Percentiles rank a stretch among this genome's conserved stretches.
Evolutionary conservation across 2,797 vertebrate genomes (phyloP).

Genomic region (Pristis pectinata): DNA sequence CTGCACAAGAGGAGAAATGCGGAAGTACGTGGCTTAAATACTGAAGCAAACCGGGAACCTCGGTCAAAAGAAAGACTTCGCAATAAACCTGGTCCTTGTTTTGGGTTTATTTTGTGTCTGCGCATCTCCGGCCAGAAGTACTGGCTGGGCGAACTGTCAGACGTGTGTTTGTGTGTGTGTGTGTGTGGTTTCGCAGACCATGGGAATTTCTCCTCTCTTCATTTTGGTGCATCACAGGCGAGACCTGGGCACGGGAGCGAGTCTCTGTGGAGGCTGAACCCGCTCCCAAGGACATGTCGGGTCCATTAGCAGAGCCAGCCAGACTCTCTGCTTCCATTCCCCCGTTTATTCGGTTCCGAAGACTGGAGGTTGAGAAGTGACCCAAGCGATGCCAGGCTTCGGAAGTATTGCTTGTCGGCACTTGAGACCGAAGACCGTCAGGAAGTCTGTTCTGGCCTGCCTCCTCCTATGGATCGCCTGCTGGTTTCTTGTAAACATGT

Average conservation of each 20-base stretch:
- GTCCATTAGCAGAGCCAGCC: neutral
- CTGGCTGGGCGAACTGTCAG: neutral
- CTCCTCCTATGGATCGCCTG: slow-evolving; percentile 71
- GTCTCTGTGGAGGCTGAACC: neutral
- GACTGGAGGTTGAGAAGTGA: slow-evolving; percentile 49
- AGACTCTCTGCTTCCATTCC: neutral
- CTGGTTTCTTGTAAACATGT: slow-evolving; percentile 65
- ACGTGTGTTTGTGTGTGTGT: neutral
- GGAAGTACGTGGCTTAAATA: slow-evolving; percentile 46
- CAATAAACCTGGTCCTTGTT: neutral
- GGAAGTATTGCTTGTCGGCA: neutral
- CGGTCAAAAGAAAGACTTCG: neutral
- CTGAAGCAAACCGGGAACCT: slow-evolving; percentile 36
- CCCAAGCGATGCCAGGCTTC: neutral
- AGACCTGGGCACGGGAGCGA: slow-evolving; percentile 30
- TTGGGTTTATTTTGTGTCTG: neutral
- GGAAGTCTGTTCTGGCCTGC: slow-evolving; percentile 62
- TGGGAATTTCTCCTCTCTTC: neutral
- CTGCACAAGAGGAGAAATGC: slow-evolving; percentile 42
- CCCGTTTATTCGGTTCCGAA: slow-evolving; percentile 52
- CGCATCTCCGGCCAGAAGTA: neutral
- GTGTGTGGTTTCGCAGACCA: neutral
- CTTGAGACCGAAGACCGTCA: slow-evolving; percentile 51
- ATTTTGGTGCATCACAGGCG: neutral
- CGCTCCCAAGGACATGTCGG: neutral